Conservation (phyloP, 2,797 vertebrate species). For the Iguana delicatissima region DNA sequence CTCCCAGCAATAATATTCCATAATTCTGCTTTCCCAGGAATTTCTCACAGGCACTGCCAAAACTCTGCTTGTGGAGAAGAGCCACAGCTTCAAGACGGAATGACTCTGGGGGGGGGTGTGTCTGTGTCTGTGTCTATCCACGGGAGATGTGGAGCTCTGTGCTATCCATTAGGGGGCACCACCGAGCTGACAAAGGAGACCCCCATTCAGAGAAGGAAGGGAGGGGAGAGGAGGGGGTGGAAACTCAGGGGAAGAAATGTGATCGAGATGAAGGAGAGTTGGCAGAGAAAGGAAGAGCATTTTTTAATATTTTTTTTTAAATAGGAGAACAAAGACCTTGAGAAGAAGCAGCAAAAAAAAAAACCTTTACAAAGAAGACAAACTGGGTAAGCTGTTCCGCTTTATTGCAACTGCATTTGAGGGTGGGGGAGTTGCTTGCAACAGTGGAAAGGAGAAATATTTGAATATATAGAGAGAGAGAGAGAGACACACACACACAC, state of each 20-base stretch:
- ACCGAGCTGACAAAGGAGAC: conserved; percentile 39
- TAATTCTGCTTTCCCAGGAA: no score
- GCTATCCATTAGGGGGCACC: conserved; percentile 55
- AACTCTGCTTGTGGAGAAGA: no score
- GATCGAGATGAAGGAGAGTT: conserved; percentile 60
- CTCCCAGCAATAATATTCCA: no score
- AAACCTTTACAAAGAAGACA: neutral
- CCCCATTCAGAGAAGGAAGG: neutral
- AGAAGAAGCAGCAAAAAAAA: neutral
- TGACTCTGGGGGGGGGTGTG: no score
- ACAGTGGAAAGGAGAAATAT: conserved; percentile 10
- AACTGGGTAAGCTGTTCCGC: neutral
- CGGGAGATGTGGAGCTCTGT: neutral
- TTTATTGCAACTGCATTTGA: no score
- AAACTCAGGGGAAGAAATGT: conserved; percentile 57
- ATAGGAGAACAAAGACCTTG: conserved; percentile 46
- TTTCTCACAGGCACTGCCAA: no score
- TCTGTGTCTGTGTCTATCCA: neutral
- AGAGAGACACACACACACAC: neutral
- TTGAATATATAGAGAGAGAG: neutral
- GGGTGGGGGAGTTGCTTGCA: conserved; percentile 1
- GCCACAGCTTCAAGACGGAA: no score
- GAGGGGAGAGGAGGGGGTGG: neutral
- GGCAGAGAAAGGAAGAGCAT: conserved; percentile 35
- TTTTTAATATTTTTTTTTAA: neutral